Conservation (phyloP, 2,113 vertebrate species). For the Caloenas nicobarica region DNA sequence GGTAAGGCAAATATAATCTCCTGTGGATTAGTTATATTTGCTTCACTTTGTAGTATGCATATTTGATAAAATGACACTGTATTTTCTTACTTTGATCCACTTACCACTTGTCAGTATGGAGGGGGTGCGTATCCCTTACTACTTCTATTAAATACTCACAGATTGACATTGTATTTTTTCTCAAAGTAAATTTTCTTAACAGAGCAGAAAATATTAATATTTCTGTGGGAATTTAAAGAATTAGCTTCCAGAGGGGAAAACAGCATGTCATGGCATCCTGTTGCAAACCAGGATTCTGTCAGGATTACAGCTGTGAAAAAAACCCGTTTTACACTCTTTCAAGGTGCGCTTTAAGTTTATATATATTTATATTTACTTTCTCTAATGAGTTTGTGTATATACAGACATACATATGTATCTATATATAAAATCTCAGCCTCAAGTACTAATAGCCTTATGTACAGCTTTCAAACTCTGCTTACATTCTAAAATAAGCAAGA, state of each 20-base stretch:
- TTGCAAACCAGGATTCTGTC: background rate
- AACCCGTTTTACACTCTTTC: accelerated
- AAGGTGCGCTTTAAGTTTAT: background rate
- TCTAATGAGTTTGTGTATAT: background rate
- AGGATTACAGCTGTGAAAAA: background rate
- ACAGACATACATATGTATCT: accelerated
- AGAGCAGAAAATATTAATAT: background rate
- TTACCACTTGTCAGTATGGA: background rate
- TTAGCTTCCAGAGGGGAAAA: background rate
- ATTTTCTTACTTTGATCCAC: background rate
- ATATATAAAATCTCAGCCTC: background rate
- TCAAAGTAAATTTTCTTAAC: background rate
- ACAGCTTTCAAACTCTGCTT: background rate
- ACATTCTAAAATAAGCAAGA: background rate
- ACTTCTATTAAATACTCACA: background rate
- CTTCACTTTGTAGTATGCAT: background rate
- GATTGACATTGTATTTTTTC: background rate
- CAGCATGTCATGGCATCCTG: background rate
- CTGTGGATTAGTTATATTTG: background rate
- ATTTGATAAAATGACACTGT: background rate
- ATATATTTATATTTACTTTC: background rate
- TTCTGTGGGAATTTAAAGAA: background rate
- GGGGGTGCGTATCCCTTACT: background rate
- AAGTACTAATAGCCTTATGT: background rate
- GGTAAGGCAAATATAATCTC: background rate